A percentile compares a stretch with the other conserved stretches of the same genome.
phyloP scores from a whole-genome alignment of 2,797 vertebrate genomes.

The Cryptoprocta ferox region DNA sequence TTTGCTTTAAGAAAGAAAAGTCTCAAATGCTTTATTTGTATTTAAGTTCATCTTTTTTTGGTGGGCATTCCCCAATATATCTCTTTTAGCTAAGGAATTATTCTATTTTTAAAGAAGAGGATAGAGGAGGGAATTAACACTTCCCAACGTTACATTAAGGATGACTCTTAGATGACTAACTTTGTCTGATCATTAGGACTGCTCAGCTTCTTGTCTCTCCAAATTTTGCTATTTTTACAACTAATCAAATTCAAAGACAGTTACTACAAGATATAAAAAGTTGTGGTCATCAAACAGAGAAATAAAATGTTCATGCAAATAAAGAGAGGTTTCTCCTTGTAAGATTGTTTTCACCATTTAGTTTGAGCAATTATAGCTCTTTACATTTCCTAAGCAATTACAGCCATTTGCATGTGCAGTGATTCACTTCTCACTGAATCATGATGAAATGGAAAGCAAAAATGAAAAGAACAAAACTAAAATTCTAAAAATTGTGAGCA shows the following conservation, averaged over 20 bases:
- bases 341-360: conserved; percentile 22
- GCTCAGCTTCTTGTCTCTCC: not conserved
- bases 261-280: not conserved
- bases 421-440: conserved; percentile 45
- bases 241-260: conserved; percentile 22
- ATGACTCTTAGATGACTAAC: not conserved
- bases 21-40: not conserved
- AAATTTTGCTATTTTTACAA: conserved; percentile 42
- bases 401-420: not conserved
- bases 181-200: not conserved
- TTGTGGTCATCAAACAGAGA: not conserved
- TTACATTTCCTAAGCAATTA: conserved; percentile 44
- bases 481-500: not conserved
- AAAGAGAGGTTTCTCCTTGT: conserved; percentile 5
- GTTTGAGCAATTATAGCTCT: conserved; percentile 48
- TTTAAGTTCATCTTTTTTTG: not conserved
- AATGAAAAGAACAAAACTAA: not conserved
- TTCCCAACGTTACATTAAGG: not conserved
- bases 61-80: not conserved
- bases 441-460: conserved; percentile 3
- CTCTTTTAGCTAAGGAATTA: not conserved
- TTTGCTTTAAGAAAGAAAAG: conserved; percentile 17
- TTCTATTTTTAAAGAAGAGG: not conserved
- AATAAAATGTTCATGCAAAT: conserved; percentile 6
- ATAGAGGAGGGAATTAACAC: not conserved